phyloP scores from a whole-genome alignment of 2,113 vertebrate genomes.

The Corvus hawaiiensis region DNA sequence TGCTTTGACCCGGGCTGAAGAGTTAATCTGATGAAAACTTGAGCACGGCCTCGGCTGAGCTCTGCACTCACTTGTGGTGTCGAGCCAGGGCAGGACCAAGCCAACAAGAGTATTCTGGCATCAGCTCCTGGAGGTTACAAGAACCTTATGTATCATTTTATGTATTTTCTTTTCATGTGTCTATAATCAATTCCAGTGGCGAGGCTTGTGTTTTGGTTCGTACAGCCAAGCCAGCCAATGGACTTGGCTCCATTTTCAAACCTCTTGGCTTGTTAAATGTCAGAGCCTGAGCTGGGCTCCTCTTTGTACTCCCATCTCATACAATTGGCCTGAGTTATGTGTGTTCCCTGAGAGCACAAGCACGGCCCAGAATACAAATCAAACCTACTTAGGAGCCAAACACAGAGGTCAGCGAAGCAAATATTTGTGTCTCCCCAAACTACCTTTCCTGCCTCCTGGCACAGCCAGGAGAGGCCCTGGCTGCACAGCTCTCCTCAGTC shows the following conservation, averaged over 20 bases:
- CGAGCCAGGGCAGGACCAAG: conserved; percentile 41
- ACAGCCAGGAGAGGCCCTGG: not conserved
- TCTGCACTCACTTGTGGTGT: not conserved
- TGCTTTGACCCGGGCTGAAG: not conserved
- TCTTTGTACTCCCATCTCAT: conserved; percentile 32
- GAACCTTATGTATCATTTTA: conserved; percentile 64
- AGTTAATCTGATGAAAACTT: conserved; percentile 44
- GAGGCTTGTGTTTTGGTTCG: conserved; percentile 60
- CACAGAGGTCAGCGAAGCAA: conserved; percentile 28
- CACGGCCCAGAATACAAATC: conserved; percentile 5
- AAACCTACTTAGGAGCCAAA: conserved; percentile 26
- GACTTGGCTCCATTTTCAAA: conserved; percentile 48
- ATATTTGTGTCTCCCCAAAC: conserved; percentile 44
- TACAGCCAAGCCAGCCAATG: conserved; percentile 55
- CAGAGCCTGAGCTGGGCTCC: conserved; percentile 39
- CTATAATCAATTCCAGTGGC: conserved; percentile 66
- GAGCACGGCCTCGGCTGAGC: not conserved
- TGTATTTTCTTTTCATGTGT: conserved; percentile 67
- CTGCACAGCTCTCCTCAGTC: not conserved
- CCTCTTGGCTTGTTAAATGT: conserved; percentile 53
- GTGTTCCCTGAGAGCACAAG: conserved; percentile 26
- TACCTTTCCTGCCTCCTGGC: conserved; percentile 47
- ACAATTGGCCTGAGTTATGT: conserved; percentile 20
- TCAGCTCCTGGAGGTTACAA: conserved; percentile 49
- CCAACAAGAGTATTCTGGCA: conserved; percentile 37